Base-by-base conservation (phyloP, 2,797 vertebrate species). In the Hypotaenidia philippensis region DNA sequence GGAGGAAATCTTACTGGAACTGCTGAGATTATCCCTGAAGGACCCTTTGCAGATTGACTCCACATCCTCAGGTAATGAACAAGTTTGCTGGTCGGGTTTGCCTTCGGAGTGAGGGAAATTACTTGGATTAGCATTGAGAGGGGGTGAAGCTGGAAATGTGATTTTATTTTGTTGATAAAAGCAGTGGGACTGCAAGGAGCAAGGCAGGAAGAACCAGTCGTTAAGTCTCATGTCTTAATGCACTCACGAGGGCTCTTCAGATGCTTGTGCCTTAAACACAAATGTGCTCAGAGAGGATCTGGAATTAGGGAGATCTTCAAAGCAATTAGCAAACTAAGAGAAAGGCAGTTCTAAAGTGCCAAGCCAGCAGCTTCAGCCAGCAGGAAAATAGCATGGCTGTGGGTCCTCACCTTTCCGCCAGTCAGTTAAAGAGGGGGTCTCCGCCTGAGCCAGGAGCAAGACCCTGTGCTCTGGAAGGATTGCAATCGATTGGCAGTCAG, bases 21-120 rank as follows among this genome's bases (percentile, higher is more conserved):
- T 96, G 96, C 97, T 96, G 97, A 96, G 85, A 84, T 92, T 92
- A 89, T 93, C 83, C 94, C 93, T 86, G 96, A 96, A 91, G 89
- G 95, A 94, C 84, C 87, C 92, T 96, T 91, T 94, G 97, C 96
- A 94, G 97, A 93, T 53, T 98, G 98, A 98, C 97, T 97, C 94
- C 74, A 52, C 95, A 94, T 86, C 94, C 93, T 93, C 88, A 98
- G 97, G 97, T 98, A 98, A 96, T 69, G n/a, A 64, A 70, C 22
- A 38, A 85, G 72, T 95, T 94, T 45, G 75, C 70, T 21, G 41
- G 7, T 40, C 0, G n/a, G 89, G 63, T 69, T 93, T 92, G 78
- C 61, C 23, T 59, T 53, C 18, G 6, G 80, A 74, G 64, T 7
- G 45, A 65, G 82, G 38, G 79, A n/a, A 41, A 68, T 93, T 9